phyloP scores from a whole-genome alignment of 2,113 vertebrate genomes.

The Ranitomeya imitator region DNA sequence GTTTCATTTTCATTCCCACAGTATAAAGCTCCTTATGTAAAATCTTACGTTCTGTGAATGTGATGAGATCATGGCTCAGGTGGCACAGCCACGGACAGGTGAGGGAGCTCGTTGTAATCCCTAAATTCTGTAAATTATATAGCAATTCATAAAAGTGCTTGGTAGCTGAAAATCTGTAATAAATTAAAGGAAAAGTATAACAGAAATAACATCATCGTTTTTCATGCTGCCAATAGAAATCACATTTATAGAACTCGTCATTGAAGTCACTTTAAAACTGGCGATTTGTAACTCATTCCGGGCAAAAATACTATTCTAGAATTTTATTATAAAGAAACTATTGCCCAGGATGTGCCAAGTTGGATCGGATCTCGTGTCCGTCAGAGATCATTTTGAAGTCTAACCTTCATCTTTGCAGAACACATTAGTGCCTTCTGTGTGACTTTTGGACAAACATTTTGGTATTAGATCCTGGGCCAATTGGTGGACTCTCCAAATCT shows the following conservation, averaged over 20 bases:
- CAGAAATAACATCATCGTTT: neutral
- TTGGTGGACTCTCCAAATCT: no score
- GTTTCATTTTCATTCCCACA: neutral
- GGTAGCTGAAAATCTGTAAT: neutral
- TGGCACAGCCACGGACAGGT: neutral
- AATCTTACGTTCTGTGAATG: neutral
- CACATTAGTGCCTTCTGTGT: neutral
- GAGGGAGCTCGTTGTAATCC: neutral
- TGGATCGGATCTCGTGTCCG: neutral
- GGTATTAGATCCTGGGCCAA: no score
- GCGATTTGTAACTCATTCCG: neutral
- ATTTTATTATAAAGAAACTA: neutral
- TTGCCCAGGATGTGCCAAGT: neutral
- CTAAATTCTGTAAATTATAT: slow-evolving; percentile 1
- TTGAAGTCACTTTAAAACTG: neutral
- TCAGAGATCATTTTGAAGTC: neutral
- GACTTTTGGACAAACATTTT: no score
- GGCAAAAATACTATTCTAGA: neutral
- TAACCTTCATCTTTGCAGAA: neutral
- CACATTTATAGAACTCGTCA: neutral
- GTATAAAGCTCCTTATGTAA: neutral
- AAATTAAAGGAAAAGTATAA: neutral
- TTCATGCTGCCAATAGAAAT: neutral
- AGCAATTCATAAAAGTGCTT: neutral
- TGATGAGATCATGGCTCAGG: neutral